Conservation (phyloP, 2,113 vertebrate genomes). For the Talpa occidentalis region DNA sequence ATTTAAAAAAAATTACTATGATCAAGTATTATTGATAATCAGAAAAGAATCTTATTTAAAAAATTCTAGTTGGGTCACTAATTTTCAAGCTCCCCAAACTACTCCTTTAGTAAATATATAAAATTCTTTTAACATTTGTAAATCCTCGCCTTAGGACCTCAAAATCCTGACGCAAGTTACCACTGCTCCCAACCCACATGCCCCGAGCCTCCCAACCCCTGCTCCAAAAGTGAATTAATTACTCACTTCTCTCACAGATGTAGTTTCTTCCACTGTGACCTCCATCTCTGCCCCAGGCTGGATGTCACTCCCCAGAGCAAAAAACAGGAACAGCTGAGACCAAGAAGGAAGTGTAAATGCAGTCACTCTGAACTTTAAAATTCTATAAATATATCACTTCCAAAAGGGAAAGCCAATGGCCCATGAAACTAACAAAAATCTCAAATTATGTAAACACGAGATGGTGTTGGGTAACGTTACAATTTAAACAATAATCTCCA, state of each 20-base stretch:
- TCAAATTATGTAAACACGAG: neutral
- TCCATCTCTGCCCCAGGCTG: constrained; percentile 90
- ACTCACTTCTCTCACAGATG: constrained; percentile 91
- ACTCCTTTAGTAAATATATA: neutral
- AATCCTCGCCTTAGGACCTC: neutral
- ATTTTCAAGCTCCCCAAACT: neutral
- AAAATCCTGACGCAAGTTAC: neutral
- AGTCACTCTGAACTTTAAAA: neutral
- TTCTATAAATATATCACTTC: neutral
- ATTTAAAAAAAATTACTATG: constrained; percentile 20
- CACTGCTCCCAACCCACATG: neutral
- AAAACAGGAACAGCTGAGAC: constrained; percentile 93
- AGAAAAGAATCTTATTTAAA: constrained; percentile 32
- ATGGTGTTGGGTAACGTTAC: neutral
- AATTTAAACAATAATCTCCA: neutral
- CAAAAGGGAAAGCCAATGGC: neutral
- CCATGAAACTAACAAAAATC: neutral
- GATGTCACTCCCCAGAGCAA: constrained; percentile 86
- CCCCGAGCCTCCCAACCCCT: neutral
- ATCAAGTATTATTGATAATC: neutral
- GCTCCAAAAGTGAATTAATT: neutral
- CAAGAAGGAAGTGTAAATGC: neutral
- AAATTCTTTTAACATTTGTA: neutral
- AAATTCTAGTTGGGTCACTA: neutral
- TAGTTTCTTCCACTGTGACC: constrained; percentile 90